Evolutionary conservation across 2,888 invertebrate genomes (phyloP), one percentile per base, ranked within the genome.

Genomic region (Elmis aenea): DNA sequence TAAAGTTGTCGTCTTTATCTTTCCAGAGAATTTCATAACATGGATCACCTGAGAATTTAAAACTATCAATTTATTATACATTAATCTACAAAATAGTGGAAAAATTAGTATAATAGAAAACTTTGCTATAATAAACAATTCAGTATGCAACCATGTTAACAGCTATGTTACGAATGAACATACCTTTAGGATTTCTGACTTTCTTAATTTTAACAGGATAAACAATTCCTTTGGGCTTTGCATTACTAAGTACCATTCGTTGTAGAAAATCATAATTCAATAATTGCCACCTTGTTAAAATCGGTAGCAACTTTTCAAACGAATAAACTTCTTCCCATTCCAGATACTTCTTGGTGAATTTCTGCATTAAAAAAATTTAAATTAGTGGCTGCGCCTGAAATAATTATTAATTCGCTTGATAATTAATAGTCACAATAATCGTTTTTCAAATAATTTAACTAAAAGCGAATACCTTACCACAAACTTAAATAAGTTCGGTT

Each of bases 271-370:
- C 46, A 22, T 45, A 52, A 66, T 76, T 70, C 42, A 74, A 61
- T 13, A 84, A 64, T 56, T 86, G 85, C 86, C 86, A 88, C 49
- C 87, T 75, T 0, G 85, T 85, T 12, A 83, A 60, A 24, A 90
- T 59, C 0, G 87, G 85, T 37, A 88, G 69, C 48, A 86, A 79
- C 62, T 88, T 89, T 54, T 83, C 80, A 45, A 87, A 81, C 21
- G 82, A 75, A 59, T 89, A 88, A 15, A 79, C 72, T 55, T 83
- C 79, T 2, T 81, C 74, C 90, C 90, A 90, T 46, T 76, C 75
- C 31, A 89, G 61, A 52, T 81, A 76, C 38, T 69, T 70, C 0
- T 72, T 71, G 66, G 85, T 77, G 46, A 85, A 73, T 64, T 76
- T 77, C 83, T 84, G 18, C 18, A 8, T 18, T 18, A 8, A 18